phyloP scores from a whole-genome alignment of 2,113 vertebrate species.

The Lepidothrix coronata region DNA sequence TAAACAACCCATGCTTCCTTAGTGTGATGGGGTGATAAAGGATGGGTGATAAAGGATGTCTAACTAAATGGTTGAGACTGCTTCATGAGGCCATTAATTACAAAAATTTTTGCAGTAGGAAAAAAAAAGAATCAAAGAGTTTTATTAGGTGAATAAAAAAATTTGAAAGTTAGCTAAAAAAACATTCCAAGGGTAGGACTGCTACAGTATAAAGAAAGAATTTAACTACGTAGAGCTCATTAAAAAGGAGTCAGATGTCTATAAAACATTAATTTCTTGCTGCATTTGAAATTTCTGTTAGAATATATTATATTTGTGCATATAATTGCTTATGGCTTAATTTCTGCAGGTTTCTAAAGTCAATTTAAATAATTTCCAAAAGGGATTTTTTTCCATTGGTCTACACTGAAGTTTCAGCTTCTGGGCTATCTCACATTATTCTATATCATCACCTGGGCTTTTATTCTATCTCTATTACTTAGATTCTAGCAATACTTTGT shows the following conservation, averaged over 20 bases:
- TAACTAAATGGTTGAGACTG: not conserved
- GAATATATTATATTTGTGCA: not conserved
- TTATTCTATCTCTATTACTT: not conserved
- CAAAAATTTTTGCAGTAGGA: slow-evolving; percentile 29
- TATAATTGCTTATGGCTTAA: not conserved
- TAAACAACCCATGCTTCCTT: too few species aligned
- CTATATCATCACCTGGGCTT: not conserved
- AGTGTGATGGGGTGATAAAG: too few species aligned
- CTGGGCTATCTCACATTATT: not conserved
- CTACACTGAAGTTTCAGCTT: not conserved
- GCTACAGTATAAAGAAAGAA: slow-evolving; percentile 37
- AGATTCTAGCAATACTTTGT: not conserved
- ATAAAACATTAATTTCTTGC: slow-evolving; percentile 50
- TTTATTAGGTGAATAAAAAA: slow-evolving; percentile 72
- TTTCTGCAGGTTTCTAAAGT: not conserved
- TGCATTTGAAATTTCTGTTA: slow-evolving; percentile 26
- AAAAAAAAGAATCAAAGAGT: slow-evolving; percentile 54
- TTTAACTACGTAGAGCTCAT: slow-evolving; percentile 46
- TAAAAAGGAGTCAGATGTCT: slow-evolving; percentile 54
- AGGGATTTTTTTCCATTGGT: not conserved
- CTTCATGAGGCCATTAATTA: slow-evolving; percentile 31
- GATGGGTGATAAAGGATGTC: slow-evolving; percentile 15
- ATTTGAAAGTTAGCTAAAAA: slow-evolving; percentile 49
- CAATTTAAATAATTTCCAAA: not conserved
- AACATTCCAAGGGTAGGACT: slow-evolving; percentile 52